These are phyloP conservation scores for Festucalex cinctus DNA, from an alignment of 2,113 vertebrate species.

Conservation along the genomic window DNA sequence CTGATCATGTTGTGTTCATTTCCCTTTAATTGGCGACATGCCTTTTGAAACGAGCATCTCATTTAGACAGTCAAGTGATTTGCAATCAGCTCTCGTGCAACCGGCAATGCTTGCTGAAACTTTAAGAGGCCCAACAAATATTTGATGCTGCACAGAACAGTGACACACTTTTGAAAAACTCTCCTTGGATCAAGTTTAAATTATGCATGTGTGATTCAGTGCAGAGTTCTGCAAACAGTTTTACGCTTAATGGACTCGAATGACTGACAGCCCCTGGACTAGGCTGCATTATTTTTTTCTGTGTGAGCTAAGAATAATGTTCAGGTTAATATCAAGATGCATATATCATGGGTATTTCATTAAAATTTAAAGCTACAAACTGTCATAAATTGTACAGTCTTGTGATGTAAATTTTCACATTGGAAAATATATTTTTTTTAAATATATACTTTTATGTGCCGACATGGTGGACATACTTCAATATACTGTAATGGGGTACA, in stretches of 20 bases:
- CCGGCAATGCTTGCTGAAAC: conserved; percentile 1
- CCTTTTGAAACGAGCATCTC: conserved; percentile 24
- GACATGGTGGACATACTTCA: too few species aligned
- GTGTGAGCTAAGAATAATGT: conserved; percentile 23
- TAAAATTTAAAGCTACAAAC: too few species aligned
- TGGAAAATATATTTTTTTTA: too few species aligned
- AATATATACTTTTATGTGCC: too few species aligned
- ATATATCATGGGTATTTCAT: neutral
- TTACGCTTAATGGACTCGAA: conserved; percentile 64
- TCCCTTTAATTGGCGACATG: conserved; percentile 23
- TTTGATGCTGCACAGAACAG: conserved; percentile 27
- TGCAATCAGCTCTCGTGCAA: conserved; percentile 20
- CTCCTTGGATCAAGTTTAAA: conserved; percentile 59
- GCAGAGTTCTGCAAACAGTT: conserved; percentile 66
- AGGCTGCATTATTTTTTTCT: conserved; percentile 9
- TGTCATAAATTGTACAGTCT: neutral
- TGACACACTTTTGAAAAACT: conserved; percentile 48
- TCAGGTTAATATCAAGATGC: conserved; percentile 15
- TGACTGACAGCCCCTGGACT: conserved; percentile 59
- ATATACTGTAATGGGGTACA: too few species aligned
- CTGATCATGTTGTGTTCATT: conserved; percentile 30
- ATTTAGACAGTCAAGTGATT: conserved; percentile 36
- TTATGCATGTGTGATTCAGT: conserved; percentile 69
- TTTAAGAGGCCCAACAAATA: conserved; percentile 41
- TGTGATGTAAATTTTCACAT: too few species aligned